Percentiles rank a stretch among this genome's conserved stretches.
phyloP scores from a whole-genome alignment of 2,113 vertebrate genomes.

The Leptodactylus fuscus region DNA sequence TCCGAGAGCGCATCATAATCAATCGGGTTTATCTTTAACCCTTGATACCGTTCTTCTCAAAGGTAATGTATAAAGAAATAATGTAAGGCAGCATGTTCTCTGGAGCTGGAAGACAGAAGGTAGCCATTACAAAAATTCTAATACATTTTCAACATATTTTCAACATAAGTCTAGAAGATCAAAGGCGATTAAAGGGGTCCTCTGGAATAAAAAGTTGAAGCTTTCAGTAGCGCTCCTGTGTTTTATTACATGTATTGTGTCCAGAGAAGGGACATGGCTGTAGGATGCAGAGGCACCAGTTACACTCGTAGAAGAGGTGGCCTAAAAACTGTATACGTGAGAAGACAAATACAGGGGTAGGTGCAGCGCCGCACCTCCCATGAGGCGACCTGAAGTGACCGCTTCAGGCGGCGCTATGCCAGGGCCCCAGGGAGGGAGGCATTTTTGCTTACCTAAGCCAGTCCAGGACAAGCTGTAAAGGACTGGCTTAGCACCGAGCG shows the following conservation, averaged over 20 bases:
- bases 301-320: neutral
- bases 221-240: neutral
- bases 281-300: neutral
- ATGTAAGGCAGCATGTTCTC: neutral
- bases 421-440: too few species aligned
- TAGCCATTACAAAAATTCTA: neutral
- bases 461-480: too few species aligned
- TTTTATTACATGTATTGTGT: neutral
- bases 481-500: too few species aligned
- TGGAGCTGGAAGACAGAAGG: neutral
- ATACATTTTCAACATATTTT: neutral
- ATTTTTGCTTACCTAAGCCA: too few species aligned
- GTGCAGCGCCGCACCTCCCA: too few species aligned
- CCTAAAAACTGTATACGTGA: neutral
- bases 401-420: too few species aligned
- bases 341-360: too few species aligned
- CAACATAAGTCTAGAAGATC: neutral
- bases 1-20: neutral
- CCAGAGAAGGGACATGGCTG: neutral
- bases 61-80: neutral
- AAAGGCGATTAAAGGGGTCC: neutral
- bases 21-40: slow-evolving; percentile 42
- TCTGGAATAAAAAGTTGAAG: neutral
- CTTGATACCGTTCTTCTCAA: neutral
- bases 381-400: too few species aligned